A percentile compares a stretch with the other conserved stretches of the same genome.
These are phyloP conservation scores for Megalonaias nervosa DNA, from an alignment of 1,140 invertebrate species.

Conservation along the genomic window DNA sequence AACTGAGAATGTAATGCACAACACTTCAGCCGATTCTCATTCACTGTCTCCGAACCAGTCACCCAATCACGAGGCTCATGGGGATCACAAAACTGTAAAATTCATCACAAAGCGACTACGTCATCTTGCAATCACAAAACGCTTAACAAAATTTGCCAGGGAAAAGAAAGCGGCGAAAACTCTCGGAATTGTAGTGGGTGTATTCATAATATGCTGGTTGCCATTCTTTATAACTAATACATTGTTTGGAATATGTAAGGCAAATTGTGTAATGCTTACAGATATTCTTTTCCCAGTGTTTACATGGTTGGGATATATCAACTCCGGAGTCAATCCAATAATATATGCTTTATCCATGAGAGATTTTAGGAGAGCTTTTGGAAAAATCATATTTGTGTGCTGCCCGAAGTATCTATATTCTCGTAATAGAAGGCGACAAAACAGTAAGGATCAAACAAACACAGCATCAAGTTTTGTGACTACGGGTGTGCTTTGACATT, in stretches of 20 bases:
- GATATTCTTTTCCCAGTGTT: slow-evolving; percentile 64
- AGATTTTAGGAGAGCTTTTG: slow-evolving; percentile 76
- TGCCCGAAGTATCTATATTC: slow-evolving; percentile 60
- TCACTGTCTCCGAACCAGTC: slow-evolving; percentile 38
- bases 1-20: slow-evolving; percentile 14
- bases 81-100: slow-evolving; percentile 47
- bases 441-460: slow-evolving; percentile 10
- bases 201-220: slow-evolving; percentile 97
- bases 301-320: slow-evolving; percentile 74
- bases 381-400: slow-evolving; percentile 77
- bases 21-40: slow-evolving; percentile 41
- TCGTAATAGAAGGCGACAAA: slow-evolving; percentile 32
- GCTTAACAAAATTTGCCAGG: slow-evolving; percentile 73
- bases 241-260: slow-evolving; percentile 83
- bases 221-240: slow-evolving; percentile 96
- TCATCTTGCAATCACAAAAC: slow-evolving; percentile 66
- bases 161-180: slow-evolving; percentile 96
- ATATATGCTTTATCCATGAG: slow-evolving; percentile 81
- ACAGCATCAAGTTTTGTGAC: slow-evolving; percentile 19
- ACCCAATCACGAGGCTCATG: slow-evolving; percentile 25
- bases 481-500: slow-evolving; percentile 9
- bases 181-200: slow-evolving; percentile 93
- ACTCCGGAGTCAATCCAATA: slow-evolving; percentile 73
- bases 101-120: slow-evolving; percentile 62
- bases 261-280: slow-evolving; percentile 69